phyloP scores from a whole-genome alignment of 2,113 vertebrate species.

The Antigone vipio region DNA sequence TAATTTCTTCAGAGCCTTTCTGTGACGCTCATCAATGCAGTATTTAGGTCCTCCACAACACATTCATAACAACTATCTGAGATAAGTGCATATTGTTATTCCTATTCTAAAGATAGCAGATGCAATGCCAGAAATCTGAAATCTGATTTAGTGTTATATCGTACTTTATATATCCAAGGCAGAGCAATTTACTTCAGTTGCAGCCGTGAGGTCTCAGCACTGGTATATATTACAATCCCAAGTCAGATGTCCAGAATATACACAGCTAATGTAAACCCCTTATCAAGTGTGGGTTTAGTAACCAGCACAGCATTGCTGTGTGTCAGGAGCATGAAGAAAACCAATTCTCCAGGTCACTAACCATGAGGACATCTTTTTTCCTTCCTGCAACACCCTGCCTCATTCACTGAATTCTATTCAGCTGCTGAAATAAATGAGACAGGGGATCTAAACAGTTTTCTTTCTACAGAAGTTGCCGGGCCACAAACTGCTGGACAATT shows the following conservation, averaged over 20 bases:
- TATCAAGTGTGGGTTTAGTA: background rate
- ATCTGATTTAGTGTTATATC: background rate
- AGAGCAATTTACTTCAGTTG: background rate
- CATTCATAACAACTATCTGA: background rate
- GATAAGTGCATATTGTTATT: constrained; percentile 28
- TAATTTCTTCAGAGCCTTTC: constrained; percentile 10
- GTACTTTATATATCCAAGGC: background rate
- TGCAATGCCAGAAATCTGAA: background rate
- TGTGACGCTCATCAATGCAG: background rate
- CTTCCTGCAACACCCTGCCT: background rate
- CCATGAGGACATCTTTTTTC: background rate
- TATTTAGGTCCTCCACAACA: background rate
- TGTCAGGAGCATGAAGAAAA: constrained; percentile 14
- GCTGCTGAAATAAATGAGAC: background rate
- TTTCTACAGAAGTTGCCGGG: background rate
- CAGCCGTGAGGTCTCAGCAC: background rate
- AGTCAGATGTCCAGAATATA: background rate
- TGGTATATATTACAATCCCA: background rate
- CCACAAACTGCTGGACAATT: background rate
- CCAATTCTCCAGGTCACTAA: constrained; percentile 29
- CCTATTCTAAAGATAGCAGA: background rate
- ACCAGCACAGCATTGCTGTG: background rate
- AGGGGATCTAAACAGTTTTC: background rate
- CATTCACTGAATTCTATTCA: background rate
- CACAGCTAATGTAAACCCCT: background rate